These are phyloP conservation scores for Exocentrus adspersus DNA, from an alignment of 2,888 invertebrate genomes.

Conservation along the genomic window DNA sequence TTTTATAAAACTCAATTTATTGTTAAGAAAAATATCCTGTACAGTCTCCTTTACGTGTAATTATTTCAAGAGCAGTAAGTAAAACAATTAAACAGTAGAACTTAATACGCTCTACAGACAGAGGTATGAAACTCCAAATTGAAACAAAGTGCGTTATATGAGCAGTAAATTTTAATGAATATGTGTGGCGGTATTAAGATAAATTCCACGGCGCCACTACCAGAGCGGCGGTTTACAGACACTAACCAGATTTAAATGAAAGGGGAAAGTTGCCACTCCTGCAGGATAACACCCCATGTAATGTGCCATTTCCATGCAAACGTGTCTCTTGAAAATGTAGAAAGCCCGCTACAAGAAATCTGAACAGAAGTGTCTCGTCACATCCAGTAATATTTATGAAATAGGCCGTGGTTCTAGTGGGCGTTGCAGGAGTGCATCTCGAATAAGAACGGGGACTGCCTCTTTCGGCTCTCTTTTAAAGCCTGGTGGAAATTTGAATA, in stretches of 20 bases:
- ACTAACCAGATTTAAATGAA: constrained; percentile 53
- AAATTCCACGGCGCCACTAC: constrained; percentile 27
- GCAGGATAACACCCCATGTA: constrained; percentile 60
- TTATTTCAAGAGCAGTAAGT: no score
- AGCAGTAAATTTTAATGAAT: constrained; percentile 44
- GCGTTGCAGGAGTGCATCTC: constrained; percentile 11
- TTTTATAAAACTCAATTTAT: constrained; percentile 6
- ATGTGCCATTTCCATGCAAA: constrained; percentile 70
- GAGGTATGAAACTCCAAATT: constrained; percentile 37
- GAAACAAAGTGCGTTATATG: constrained; percentile 44
- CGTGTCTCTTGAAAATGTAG: constrained; percentile 65
- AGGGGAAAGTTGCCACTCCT: constrained; percentile 46
- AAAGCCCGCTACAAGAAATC: constrained; percentile 42
- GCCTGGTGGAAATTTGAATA: constrained; percentile 1
- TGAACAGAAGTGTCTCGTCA: constrained; percentile 56
- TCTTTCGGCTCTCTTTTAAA: background rate
- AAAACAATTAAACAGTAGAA: background rate
- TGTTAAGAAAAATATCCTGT: background rate
- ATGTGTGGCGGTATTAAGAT: constrained; percentile 38
- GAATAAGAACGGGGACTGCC: background rate
- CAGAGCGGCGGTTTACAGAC: constrained; percentile 44
- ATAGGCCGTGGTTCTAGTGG: constrained; percentile 5
- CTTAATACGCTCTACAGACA: background rate
- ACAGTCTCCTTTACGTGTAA: no score
- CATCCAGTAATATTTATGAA: constrained; percentile 55